These are phyloP conservation scores for Oreonectes daqikongensis DNA, from an alignment of 2,797 vertebrate genomes.

Conservation along the genomic window DNA sequence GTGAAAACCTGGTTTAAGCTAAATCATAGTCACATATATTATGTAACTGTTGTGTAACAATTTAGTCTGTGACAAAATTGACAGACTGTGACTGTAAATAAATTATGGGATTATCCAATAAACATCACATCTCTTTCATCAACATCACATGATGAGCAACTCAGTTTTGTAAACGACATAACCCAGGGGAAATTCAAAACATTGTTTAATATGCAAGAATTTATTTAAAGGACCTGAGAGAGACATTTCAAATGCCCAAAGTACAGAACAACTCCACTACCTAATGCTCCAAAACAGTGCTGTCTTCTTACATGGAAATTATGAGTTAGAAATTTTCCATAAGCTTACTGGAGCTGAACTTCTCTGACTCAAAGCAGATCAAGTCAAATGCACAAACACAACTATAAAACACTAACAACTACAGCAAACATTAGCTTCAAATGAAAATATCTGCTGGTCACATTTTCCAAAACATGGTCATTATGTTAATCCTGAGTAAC, in stretches of 20 bases:
- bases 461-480: neutral
- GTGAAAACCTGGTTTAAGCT: too few species aligned
- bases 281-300: constrained; percentile 24
- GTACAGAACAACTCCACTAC: constrained; percentile 15
- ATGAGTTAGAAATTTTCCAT: constrained; percentile 41
- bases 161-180: neutral
- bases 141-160: neutral
- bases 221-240: constrained; percentile 30
- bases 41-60: neutral
- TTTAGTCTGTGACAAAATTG: neutral
- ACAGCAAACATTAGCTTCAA: neutral
- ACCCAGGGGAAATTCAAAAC: constrained; percentile 14
- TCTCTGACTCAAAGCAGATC: constrained; percentile 3
- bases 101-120: neutral
- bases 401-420: neutral
- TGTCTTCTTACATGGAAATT: constrained; percentile 48
- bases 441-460: too few species aligned
- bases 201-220: constrained; percentile 14
- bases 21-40: neutral
- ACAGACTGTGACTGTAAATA: too few species aligned
- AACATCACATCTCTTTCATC: neutral
- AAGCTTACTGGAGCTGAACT: constrained; percentile 8
- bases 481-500: neutral
- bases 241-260: constrained; percentile 15
- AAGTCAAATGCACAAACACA: neutral